Evolutionary conservation across 2,113 vertebrate genomes (phyloP), one percentile per base, ranked within the genome.

Genomic region (Psittacus erithacus): DNA sequence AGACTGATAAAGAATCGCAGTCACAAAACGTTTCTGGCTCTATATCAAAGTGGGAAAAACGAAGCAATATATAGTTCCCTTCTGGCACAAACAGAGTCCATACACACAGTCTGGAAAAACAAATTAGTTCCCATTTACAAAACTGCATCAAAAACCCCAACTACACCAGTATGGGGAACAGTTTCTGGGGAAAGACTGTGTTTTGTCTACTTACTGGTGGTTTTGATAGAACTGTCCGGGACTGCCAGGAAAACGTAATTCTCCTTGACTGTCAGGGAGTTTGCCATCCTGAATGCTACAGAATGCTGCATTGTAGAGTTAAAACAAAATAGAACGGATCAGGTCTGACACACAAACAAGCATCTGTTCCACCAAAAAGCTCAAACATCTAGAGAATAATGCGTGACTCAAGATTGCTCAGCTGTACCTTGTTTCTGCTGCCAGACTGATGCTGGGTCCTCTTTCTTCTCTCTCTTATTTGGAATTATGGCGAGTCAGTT

Each of bases 21-120:
- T 83, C 95, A 96, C 99, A 99, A 78, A 96, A 92, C 0, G 64
- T 88, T 90, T 98, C 98, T 17, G 97, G 86, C 90, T 99, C 98
- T 76, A 98, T 60, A 78, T 99, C 97, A 33, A 99, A 98, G 75
- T 82, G 86, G 53, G 97, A 90, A 82, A 99, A 98, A 81, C 4
- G 85, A 91, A 99, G 77, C n/a, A 98, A 88, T 46, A 98, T 80
- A 5, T 97, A 92, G 71, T 92, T 96, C 69, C 94, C 93, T 71
- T 96, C 95, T 75, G 98, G 97, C 60, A 96, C 97, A 50, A 47
- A 27, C 2, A 99, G 78, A 17, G 93, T 98, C 98, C 99, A 99
- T 55, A 97, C 43, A 95, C 98, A 98, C 52, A 97, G 69, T 85
- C 98, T 99, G 96, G 7, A 93, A 95, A 23, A 65, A 96, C 17